These are phyloP conservation scores for Osmerus eperlanus DNA, from an alignment of 2,113 vertebrate species.

Conservation along the genomic window DNA sequence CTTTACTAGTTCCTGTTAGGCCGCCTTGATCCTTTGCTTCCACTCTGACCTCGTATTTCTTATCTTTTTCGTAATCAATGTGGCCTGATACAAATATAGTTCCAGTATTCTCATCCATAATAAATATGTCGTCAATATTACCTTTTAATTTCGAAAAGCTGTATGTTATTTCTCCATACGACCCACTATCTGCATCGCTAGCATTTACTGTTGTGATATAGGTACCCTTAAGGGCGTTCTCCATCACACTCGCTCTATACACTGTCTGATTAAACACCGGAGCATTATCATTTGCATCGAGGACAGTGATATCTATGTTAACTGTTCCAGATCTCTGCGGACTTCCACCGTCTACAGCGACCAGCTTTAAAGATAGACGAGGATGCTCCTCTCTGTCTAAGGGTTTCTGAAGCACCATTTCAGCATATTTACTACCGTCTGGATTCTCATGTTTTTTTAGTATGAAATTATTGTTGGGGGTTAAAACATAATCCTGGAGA, in stretches of 20 bases:
- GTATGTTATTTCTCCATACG: slow-evolving; percentile 19
- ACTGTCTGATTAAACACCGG: slow-evolving; percentile 33
- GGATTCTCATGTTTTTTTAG: slow-evolving; percentile 6
- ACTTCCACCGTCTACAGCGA: slow-evolving; percentile 38
- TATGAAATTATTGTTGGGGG: slow-evolving; percentile 20
- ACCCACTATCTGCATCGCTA: slow-evolving; percentile 50
- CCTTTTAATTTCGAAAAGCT: slow-evolving; percentile 48
- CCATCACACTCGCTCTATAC: slow-evolving; percentile 27
- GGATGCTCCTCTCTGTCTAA: slow-evolving; percentile 22
- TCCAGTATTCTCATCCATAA: slow-evolving; percentile 68
- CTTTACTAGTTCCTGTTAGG: no score
- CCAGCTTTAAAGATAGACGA: slow-evolving; percentile 13
- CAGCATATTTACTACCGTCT: slow-evolving; percentile 61
- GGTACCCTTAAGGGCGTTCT: slow-evolving; percentile 31
- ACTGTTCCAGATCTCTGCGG: slow-evolving; percentile 37
- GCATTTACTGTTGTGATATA: slow-evolving; percentile 59
- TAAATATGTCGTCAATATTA: slow-evolving; percentile 71
- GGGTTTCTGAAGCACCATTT: slow-evolving; percentile 38
- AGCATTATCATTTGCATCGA: slow-evolving; percentile 45
- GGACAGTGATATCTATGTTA: slow-evolving; percentile 28
- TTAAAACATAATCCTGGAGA: slow-evolving; percentile 23
- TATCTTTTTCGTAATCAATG: slow-evolving; percentile 28
- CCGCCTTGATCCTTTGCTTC: slow-evolving; percentile 21
- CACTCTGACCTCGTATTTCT: slow-evolving; percentile 24
- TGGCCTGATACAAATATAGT: slow-evolving; percentile 10